These are phyloP conservation scores for Myoxocephalus aenaeus DNA, from an alignment of 2,797 vertebrate species.

Conservation along the genomic window DNA sequence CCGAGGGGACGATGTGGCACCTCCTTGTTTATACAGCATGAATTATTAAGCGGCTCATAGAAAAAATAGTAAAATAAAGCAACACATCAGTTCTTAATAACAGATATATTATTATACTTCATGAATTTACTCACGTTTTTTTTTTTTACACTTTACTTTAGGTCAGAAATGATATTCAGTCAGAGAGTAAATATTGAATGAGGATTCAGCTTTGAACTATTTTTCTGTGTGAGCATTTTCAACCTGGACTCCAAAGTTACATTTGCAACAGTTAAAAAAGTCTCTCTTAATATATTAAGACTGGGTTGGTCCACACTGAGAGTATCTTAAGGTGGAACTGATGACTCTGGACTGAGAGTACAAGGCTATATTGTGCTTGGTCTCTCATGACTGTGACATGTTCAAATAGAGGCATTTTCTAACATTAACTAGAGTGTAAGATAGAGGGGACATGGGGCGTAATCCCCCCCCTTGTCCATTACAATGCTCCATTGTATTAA, in stretches of 20 bases:
- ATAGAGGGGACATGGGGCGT: slow-evolving; percentile 40
- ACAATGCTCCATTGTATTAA: slow-evolving; percentile 76
- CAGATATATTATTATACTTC: slow-evolving; percentile 5
- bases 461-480: slow-evolving; percentile 38
- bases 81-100: background rate
- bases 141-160: background rate
- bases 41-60: slow-evolving; percentile 40
- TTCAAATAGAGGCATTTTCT: slow-evolving; percentile 41
- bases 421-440: slow-evolving; percentile 41
- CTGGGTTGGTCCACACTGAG: background rate
- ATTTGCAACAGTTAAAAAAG: background rate
- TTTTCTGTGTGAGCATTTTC: slow-evolving; percentile 1
- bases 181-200: background rate
- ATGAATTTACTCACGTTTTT: background rate
- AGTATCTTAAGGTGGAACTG: slow-evolving; percentile 1
- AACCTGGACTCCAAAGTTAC: background rate
- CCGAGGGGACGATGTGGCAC: slow-evolving; percentile 23
- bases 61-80: background rate
- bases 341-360: slow-evolving; percentile 7
- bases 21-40: slow-evolving; percentile 50
- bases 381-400: slow-evolving; percentile 21
- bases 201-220: slow-evolving; percentile 8
- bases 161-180: background rate
- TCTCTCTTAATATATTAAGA: background rate
- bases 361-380: slow-evolving; percentile 29